Percentiles rank a stretch among this genome's conserved stretches.
These are phyloP conservation scores for Glaucomys volans DNA, from an alignment of 2,113 vertebrate genomes.

Conservation along the genomic window DNA sequence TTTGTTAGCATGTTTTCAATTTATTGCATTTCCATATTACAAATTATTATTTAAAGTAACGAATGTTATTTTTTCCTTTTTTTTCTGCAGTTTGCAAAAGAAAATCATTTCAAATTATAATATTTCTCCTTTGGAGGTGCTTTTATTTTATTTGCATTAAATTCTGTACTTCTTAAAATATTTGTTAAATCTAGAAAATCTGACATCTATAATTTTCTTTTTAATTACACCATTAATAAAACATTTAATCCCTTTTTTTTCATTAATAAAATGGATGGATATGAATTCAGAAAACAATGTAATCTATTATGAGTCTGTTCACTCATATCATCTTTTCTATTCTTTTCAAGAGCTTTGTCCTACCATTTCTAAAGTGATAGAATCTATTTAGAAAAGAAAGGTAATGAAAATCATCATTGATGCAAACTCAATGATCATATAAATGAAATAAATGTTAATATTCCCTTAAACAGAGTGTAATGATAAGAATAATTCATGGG, in stretches of 20 bases:
- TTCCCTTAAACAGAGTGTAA: not conserved
- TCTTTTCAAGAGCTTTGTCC: not conserved
- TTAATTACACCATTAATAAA: not conserved
- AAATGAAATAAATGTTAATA: not conserved
- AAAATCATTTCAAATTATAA: not conserved
- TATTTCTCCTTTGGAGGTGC: not conserved
- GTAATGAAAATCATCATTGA: not conserved
- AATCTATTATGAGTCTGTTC: not conserved
- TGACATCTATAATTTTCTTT: not conserved
- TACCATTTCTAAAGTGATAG: not conserved
- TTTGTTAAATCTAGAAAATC: not conserved
- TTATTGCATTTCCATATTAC: not conserved
- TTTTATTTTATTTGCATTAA: not conserved
- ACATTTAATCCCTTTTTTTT: not conserved
- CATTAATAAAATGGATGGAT: not conserved
- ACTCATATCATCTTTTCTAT: not conserved
- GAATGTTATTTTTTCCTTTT: not conserved
- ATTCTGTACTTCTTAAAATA: not conserved
- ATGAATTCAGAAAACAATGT: not conserved
- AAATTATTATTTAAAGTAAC: not conserved
- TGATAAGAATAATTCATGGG: not conserved
- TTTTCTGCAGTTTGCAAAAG: not conserved
- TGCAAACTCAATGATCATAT: not conserved
- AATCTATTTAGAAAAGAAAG: not conserved
- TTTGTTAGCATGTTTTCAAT: too few species aligned